These are phyloP conservation scores for Aplochiton taeniatus DNA, from an alignment of 2,797 vertebrate species.

Conservation along the genomic window DNA sequence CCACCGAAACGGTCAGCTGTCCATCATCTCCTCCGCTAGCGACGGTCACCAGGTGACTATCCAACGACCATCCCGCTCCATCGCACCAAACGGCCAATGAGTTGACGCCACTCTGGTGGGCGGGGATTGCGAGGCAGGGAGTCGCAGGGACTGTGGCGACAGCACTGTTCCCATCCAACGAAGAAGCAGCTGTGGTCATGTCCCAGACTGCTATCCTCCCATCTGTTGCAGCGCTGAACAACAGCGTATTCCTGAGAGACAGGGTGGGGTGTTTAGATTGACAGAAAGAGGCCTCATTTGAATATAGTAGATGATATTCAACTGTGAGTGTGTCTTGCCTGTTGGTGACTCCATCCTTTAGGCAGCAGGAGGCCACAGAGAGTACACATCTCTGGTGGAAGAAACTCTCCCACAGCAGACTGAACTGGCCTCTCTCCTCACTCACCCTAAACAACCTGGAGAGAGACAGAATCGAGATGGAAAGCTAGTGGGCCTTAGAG, in stretches of 20 bases:
- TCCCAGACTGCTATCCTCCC: conserved; percentile 89
- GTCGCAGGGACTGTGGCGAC: conserved; percentile 56
- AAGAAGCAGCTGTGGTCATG: conserved; percentile 65
- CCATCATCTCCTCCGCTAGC: conserved; percentile 93
- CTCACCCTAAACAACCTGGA: conserved; percentile 84
- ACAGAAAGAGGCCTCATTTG: background rate
- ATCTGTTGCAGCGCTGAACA: conserved; percentile 91
- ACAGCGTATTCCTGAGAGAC: conserved; percentile 73
- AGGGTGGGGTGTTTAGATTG: background rate
- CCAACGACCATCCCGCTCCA: conserved; percentile 11
- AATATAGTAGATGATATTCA: background rate
- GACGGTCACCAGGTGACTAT: conserved; percentile 74
- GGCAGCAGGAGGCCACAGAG: conserved; percentile 80
- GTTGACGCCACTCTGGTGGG: conserved; percentile 91
- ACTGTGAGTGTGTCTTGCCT: conserved; percentile 61
- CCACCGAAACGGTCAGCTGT: conserved; percentile 78
- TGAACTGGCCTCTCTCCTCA: conserved; percentile 71
- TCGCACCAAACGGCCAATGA: conserved; percentile 75
- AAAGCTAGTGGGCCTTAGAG: background rate
- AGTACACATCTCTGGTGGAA: conserved; percentile 93
- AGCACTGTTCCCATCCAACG: conserved; percentile 64
- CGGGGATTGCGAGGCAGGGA: conserved; percentile 68
- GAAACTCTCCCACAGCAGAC: conserved; percentile 86
- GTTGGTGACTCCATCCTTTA: conserved; percentile 50
- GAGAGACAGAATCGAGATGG: background rate